A percentile compares a stretch with the other conserved stretches of the same genome.
phyloP scores from a whole-genome alignment of 1,140 invertebrate genomes.

The Drosophila nannoptera region DNA sequence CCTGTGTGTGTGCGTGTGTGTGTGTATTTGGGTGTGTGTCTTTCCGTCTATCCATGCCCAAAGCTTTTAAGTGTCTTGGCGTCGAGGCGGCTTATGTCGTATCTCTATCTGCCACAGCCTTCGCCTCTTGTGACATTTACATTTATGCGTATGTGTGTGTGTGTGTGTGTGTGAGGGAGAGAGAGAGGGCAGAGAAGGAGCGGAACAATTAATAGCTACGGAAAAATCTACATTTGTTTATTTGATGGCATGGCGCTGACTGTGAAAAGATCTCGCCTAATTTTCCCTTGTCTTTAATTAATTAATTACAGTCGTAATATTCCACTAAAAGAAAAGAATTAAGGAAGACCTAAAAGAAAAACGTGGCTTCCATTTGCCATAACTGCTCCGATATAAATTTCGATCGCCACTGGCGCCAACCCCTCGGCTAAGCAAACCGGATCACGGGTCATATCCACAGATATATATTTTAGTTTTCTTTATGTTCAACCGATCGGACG shows the following conservation, averaged over 20 bases:
- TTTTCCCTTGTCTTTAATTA: constrained; percentile 65
- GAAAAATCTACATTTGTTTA: constrained; percentile 65
- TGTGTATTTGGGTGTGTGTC: constrained; percentile 2
- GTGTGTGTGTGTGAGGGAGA: constrained; percentile 47
- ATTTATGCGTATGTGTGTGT: constrained; percentile 57
- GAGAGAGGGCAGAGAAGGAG: constrained; percentile 24
- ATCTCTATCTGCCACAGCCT: constrained; percentile 32
- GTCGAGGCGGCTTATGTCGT: constrained; percentile 69
- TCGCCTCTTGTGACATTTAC: constrained; percentile 56
- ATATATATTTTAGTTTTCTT: constrained; percentile 2
- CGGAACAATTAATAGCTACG: constrained; percentile 65
- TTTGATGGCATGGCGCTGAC: constrained; percentile 38
- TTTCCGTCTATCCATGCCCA: constrained; percentile 41
- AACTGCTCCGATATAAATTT: constrained; percentile 35
- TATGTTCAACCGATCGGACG: constrained; percentile 15
- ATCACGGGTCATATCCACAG: too few species aligned
- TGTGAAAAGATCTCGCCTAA: constrained; percentile 74
- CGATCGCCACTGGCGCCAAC: constrained; percentile 54
- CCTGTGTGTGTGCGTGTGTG: constrained; percentile 17
- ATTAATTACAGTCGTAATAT: constrained; percentile 61
- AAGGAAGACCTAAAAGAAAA: constrained; percentile 37
- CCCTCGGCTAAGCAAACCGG: constrained; percentile 28
- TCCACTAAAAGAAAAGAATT: constrained; percentile 24
- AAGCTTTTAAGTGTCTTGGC: constrained; percentile 78
- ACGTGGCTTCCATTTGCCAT: constrained; percentile 19